Evolutionary conservation across 1,140 invertebrate species (phyloP).

Genomic region (Proales similis): DNA sequence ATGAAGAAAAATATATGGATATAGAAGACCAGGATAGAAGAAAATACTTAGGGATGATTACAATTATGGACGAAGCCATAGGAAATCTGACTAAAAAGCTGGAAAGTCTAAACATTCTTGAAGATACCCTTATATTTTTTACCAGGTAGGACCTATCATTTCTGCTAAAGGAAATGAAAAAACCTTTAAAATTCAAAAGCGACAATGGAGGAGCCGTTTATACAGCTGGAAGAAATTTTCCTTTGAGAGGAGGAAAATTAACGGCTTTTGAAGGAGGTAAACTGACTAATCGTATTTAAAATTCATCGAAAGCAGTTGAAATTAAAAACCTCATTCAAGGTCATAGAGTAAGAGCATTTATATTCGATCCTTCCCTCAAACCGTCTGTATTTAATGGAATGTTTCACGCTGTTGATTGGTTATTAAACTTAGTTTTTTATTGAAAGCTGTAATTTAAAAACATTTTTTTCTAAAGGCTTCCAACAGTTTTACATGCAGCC

Average conservation of each 20-base stretch:
- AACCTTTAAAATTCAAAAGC: background rate
- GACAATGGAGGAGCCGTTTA: slow-evolving; percentile 1
- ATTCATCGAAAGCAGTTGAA: too few relatives aligned
- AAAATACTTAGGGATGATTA: background rate
- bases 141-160: background rate
- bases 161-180: background rate
- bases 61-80: background rate
- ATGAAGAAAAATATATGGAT: background rate
- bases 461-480: too few relatives aligned
- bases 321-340: too few relatives aligned
- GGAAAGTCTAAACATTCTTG: background rate
- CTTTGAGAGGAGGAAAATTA: slow-evolving; percentile 7
- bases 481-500: slow-evolving; percentile 43
- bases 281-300: too few relatives aligned
- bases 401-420: slow-evolving; percentile 46
- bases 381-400: slow-evolving; percentile 27
- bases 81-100: background rate
- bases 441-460: too few relatives aligned
- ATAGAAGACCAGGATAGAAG: background rate
- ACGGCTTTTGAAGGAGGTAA: background rate
- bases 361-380: background rate
- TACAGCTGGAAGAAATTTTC: slow-evolving; percentile 1
- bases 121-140: slow-evolving; percentile 2
- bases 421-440: too few relatives aligned
- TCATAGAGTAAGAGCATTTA: slow-evolving; percentile 7